Conservation (phyloP, 2,113 vertebrate species). For the Sinocyclocheilus anophthalmus region DNA sequence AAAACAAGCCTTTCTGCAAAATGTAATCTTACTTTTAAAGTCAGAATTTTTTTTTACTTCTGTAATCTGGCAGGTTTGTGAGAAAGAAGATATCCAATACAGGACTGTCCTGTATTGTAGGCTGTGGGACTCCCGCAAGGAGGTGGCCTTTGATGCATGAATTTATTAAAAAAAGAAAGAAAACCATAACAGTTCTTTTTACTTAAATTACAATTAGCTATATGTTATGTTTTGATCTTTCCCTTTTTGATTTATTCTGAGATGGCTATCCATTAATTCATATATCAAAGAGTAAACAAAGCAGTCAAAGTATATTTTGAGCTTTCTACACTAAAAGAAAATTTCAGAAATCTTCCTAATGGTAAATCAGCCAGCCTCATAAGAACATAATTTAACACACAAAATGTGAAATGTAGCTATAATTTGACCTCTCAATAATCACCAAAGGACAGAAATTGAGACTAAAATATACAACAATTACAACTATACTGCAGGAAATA, state of each 20-base stretch:
- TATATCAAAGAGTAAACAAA: not conserved
- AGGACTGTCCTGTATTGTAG: not conserved
- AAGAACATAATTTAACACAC: no score
- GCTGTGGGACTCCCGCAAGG: not conserved
- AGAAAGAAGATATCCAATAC: no score
- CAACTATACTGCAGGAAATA: not conserved
- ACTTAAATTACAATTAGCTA: not conserved
- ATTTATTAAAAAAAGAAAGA: not conserved
- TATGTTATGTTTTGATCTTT: not conserved
- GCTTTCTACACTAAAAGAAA: not conserved
- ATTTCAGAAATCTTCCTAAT: not conserved
- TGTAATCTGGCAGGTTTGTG: constrained; percentile 58
- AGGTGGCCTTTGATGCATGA: not conserved
- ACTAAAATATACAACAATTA: no score
- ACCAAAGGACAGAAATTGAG: no score
- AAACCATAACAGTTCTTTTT: not conserved
- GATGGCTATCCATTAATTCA: not conserved
- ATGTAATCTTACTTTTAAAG: constrained; percentile 26
- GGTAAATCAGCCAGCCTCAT: not conserved
- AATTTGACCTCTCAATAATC: no score
- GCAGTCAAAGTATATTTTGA: not conserved
- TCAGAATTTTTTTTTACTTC: constrained; percentile 33
- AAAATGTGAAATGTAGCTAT: no score
- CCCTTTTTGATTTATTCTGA: not conserved
- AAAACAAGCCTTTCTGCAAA: not conserved